phyloP scores from a whole-genome alignment of 2,113 vertebrate species.

The Pseudorhombus dupliciocellatus region DNA sequence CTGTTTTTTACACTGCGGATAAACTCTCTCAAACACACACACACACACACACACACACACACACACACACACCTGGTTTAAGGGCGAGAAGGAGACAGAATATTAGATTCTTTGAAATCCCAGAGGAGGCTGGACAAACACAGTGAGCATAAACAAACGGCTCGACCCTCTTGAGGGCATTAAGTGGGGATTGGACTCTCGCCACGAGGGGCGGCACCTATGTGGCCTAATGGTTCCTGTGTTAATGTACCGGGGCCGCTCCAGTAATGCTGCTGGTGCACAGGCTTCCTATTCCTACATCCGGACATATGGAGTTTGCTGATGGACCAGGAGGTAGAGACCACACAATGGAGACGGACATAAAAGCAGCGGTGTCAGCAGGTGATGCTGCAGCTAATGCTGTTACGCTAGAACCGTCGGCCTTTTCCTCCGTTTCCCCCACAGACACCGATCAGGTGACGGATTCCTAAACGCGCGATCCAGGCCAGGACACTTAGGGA shows the following conservation, averaged over 20 bases:
- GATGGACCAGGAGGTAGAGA: constrained; percentile 52
- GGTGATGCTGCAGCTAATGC: constrained; percentile 39
- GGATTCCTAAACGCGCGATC: background rate
- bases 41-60: constrained; percentile 8
- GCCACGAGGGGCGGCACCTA: constrained; percentile 49
- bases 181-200: constrained; percentile 53
- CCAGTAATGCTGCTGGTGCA: constrained; percentile 40
- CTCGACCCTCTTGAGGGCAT: constrained; percentile 40
- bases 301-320: constrained; percentile 45
- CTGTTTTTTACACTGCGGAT: constrained; percentile 36
- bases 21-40: constrained; percentile 26
- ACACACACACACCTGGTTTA: constrained; percentile 28
- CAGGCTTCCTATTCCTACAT: constrained; percentile 36
- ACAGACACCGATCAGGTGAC: background rate
- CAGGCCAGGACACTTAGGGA: background rate
- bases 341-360: constrained; percentile 17
- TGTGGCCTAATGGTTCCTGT: constrained; percentile 70
- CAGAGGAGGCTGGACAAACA: constrained; percentile 36
- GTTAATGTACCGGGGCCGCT: constrained; percentile 46
- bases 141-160: constrained; percentile 43
- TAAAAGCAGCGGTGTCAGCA: constrained; percentile 54
- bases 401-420: background rate
- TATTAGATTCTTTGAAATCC: constrained; percentile 7
- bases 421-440: background rate
- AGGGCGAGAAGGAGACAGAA: background rate